Base-by-base conservation (phyloP, 2,797 vertebrate genomes). In the Diplodus sargus region DNA sequence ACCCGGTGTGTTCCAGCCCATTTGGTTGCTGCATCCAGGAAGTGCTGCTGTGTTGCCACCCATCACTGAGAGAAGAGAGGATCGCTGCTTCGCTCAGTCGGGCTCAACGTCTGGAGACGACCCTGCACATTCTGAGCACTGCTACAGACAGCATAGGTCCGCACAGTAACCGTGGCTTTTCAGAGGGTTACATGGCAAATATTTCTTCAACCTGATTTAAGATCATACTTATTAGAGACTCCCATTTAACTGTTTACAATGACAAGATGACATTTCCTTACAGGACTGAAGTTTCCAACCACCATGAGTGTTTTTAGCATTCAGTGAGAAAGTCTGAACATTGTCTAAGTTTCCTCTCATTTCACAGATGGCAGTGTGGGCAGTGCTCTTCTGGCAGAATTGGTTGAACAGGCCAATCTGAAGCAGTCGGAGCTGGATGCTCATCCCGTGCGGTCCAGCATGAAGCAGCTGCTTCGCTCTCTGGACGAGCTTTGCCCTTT, bases 1-100 rank as follows among this genome's bases (percentile, higher is more conserved):
- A 96, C 83, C 89, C 61, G 20, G 83, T 74, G 25, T 90, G 80
- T 57, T 79, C 86, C 22, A 91, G 85, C 25, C 89, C 95, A 0
- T 97, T 96, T 13, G 95, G 96, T 58, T 96, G 94, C 93, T 97
- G 95, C 84, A 90, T 97, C 78, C 95, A 95, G 71, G 97, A 98
- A 45, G 94, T 97, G 48, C 93, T 99, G 39, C 95, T 97, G 83
- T 92, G 90, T 81, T 97, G 95, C 89, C 95, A 97, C 89, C 94
- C 96, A 0, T 74, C 87, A 10, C 93, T 99, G 57, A 97, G 91
- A 0, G 97, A 98, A 73, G 97, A 98, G 71, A 90, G 91, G 83
- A 96, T 98, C 23, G 82, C 94, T 5, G 89, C 90, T 47, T 94
- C 95, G 3, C 91, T 96, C 75, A 42, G 90, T 76, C 86, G 97